Evolutionary conservation across 1,140 invertebrate genomes (phyloP).

Genomic region (Drosophila virilis): DNA sequence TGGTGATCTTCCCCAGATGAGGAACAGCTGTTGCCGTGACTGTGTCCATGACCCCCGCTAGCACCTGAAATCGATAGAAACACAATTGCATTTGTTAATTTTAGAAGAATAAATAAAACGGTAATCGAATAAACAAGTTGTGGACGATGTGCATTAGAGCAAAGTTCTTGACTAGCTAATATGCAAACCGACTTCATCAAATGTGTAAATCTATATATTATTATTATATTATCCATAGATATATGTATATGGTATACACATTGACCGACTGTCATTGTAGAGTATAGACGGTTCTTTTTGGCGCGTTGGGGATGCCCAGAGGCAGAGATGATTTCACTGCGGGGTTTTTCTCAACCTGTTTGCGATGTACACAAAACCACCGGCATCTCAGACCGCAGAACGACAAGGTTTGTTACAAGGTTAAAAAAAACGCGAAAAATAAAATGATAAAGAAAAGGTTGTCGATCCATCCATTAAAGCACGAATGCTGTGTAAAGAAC

Average conservation of each 20-base stretch:
- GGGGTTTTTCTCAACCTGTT: slow-evolving; percentile 51
- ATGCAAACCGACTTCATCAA: background rate
- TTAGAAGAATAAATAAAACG: background rate
- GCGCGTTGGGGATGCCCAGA: slow-evolving; percentile 20
- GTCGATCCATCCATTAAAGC: slow-evolving; percentile 20
- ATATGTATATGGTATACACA: background rate
- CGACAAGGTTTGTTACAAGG: slow-evolving; percentile 70
- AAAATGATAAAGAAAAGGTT: slow-evolving; percentile 7
- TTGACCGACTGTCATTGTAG: background rate
- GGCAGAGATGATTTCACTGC: slow-evolving; percentile 26
- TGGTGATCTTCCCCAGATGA: slow-evolving; percentile 36
- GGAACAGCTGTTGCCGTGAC: slow-evolving; percentile 53
- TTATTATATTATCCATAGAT: background rate
- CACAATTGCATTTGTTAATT: slow-evolving; percentile 18
- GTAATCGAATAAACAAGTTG: background rate
- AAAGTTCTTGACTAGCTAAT: background rate
- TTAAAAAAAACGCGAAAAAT: slow-evolving; percentile 35
- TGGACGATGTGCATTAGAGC: background rate
- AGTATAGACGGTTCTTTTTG: slow-evolving; percentile 26
- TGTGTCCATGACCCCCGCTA: slow-evolving; percentile 65
- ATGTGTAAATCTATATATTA: background rate
- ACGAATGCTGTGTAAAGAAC: slow-evolving; percentile 51
- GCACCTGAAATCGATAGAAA: slow-evolving; percentile 47
- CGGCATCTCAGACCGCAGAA: slow-evolving; percentile 27
- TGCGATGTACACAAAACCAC: slow-evolving; percentile 37